These are phyloP conservation scores for Vimba vimba DNA, from an alignment of 2,113 vertebrate species.

Conservation along the genomic window DNA sequence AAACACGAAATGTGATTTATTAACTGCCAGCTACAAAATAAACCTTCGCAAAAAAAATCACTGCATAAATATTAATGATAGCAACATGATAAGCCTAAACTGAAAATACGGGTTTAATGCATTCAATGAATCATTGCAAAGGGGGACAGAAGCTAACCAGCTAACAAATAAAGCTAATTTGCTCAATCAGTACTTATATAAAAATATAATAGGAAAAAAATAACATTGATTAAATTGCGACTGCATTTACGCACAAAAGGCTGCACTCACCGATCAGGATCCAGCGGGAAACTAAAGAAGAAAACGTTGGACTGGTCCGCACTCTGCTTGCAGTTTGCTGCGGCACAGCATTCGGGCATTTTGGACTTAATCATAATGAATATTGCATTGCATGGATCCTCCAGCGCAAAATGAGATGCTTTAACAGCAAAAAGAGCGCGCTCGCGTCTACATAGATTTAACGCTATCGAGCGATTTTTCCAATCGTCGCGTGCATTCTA, in stretches of 20 bases:
- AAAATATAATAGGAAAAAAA: neutral
- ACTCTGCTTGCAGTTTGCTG: conserved; percentile 85
- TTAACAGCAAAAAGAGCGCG: neutral
- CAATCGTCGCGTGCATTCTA: conserved; percentile 14
- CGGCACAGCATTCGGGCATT: conserved; percentile 91
- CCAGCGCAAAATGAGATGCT: conserved; percentile 5
- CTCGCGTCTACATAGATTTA: neutral
- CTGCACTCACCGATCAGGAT: conserved; percentile 77
- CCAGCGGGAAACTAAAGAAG: conserved; percentile 83
- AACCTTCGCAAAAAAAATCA: neutral
- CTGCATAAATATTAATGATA: neutral
- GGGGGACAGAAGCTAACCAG: conserved; percentile 47
- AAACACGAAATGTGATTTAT: neutral
- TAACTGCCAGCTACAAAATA: neutral
- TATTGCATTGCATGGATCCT: conserved; percentile 61
- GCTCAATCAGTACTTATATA: neutral
- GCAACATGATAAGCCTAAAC: no score
- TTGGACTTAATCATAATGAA: conserved; percentile 69
- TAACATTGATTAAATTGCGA: neutral
- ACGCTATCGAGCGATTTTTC: neutral
- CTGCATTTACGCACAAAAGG: neutral
- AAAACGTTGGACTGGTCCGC: conserved; percentile 74
- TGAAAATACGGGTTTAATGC: neutral
- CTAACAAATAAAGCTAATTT: conserved; percentile 48
- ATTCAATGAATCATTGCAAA: conserved; percentile 45